Base-by-base conservation (phyloP, 2,888 invertebrate species). In the Trypoxylon attenuatum region DNA sequence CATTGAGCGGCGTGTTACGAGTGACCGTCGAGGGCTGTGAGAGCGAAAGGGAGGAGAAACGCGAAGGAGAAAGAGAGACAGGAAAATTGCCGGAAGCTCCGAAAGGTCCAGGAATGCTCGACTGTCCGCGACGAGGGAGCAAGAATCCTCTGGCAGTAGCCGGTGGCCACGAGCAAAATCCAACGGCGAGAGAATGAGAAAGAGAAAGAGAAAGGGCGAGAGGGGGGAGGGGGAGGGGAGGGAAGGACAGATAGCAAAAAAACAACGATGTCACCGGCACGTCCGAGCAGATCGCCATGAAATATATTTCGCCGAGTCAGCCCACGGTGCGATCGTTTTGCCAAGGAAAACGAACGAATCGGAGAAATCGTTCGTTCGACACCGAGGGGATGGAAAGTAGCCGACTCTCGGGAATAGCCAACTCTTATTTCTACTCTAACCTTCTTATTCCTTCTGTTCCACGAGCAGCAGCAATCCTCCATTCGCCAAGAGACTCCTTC, bases 291-390 rank as follows among this genome's bases (percentile, higher is more conserved):
- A 64, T 76, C 69, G 60, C 56, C 65, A 72, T 78, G 75, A 78
- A 77, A 81, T 81, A 73, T 69, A 81, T 80, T 81, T 79, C 71
- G 77, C 80, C 64, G 77, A 80, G 73, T 81, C 81, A 81, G 81
- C 75, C 69, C 52, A 73, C 62, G 57, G 55, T 62, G 29, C 60
- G 71, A 71, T 69, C 71, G 69, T 76, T 76, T 73, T 53, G 64
- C 69, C 71, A 47, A 54, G n/a, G n/a, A n/a, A n/a, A n/a, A 45
- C 64, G 66, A 73, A 65, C 69, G 67, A 73, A 73, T 76, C 69
- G 68, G 54, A 59, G 39, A 63, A 51, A 69, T 22, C 52, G 62
- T 46, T 69, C 43, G 29, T 5, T 5, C 27, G 33, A 33, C 33
- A 10, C 33, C 5, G 33, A 33, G 39, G 47, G 60, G 21, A 43